Evolutionary conservation across 2,888 invertebrate genomes (phyloP), one percentile per base, ranked within the genome.

Genomic region (Temnothorax ravouxi): DNA sequence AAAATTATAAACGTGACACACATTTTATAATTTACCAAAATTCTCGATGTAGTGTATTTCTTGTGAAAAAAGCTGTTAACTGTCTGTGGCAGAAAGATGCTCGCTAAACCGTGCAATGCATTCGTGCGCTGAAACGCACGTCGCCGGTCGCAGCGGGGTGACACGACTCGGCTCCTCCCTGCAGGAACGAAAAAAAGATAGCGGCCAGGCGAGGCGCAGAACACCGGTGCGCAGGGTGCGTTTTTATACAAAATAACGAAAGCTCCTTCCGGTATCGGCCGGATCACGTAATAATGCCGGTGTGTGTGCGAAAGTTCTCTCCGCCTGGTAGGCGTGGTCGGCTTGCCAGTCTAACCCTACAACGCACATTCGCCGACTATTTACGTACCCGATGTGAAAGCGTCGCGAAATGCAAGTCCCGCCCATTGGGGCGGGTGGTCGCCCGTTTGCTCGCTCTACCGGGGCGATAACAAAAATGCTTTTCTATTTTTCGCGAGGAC

Each of bases 371-470:
- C 62, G 59, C 81, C 81, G 81, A 81, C 64, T 81, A 75, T 75
- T 81, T 81, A 81, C 76, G 81, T 81, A 81, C 81, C 75, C 47
- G 74, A 81, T 50, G 64, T 62, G 75, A 75, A 62, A 74, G 75
- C 75, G 75, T 88, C 84, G 86, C 86, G 88, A 86, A 88, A 87
- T 83, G 74, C 87, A 79, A 85, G 87, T 85, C 87, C 87, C 87
- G 87, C 87, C 76, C 81, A 87, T 62, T 76, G 75, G 71, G 81
- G 61, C 76, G 77, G 72, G 76, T 84, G 71, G 71, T 71, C 29
- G 56, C 18, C 25, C 11, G 47, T 62, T 75, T 47, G 47, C 11
- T 50, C 50, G 25, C 66, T 59, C 11, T 64, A 56, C 25, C 72
- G 50, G 56, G 54, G 67, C 29, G 76, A 64, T 72, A 80, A 61